Evolutionary conservation across 2,888 invertebrate genomes (phyloP).

Genomic region (Drosophila acutilabella): DNA sequence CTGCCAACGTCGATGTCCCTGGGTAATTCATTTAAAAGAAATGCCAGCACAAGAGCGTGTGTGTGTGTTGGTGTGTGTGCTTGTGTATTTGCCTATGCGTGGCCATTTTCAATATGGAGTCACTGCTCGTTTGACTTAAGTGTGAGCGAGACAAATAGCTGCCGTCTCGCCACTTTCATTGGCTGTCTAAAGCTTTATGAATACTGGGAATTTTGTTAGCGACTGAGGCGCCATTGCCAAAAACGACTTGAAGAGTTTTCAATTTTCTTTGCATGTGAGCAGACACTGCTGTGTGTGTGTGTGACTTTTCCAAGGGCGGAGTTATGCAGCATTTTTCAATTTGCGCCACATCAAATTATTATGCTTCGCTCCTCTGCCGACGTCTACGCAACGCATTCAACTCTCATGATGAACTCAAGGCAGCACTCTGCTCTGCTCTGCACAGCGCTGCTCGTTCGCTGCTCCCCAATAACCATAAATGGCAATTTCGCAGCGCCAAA

Average conservation of each 20-base stretch:
- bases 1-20: slow-evolving; percentile 23
- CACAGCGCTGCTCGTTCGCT: slow-evolving; percentile 16
- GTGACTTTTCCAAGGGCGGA: slow-evolving; percentile 80
- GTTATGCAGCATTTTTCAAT: slow-evolving; percentile 83
- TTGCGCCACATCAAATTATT: slow-evolving; percentile 83
- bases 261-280: slow-evolving; percentile 65
- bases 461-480: slow-evolving; percentile 71
- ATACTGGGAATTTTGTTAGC: slow-evolving; percentile 74
- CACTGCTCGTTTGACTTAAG: slow-evolving; percentile 17
- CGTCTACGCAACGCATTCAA: slow-evolving; percentile 39
- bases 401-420: slow-evolving; percentile 4
- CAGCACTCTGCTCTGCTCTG: background rate
- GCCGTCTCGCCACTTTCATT: slow-evolving; percentile 45
- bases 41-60: slow-evolving; percentile 20
- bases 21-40: slow-evolving; percentile 69
- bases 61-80: slow-evolving; percentile 12
- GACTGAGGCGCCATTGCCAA: slow-evolving; percentile 69
- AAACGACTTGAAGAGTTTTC: slow-evolving; percentile 77
- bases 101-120: slow-evolving; percentile 77
- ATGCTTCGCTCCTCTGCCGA: slow-evolving; percentile 66
- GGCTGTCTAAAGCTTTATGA: slow-evolving; percentile 51
- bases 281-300: background rate
- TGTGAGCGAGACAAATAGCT: slow-evolving; percentile 60
- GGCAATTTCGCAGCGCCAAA: slow-evolving; percentile 72
- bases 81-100: slow-evolving; percentile 26